These are phyloP conservation scores for Musca domestica DNA, from an alignment of 1,140 invertebrate species.

Conservation along the genomic window DNA sequence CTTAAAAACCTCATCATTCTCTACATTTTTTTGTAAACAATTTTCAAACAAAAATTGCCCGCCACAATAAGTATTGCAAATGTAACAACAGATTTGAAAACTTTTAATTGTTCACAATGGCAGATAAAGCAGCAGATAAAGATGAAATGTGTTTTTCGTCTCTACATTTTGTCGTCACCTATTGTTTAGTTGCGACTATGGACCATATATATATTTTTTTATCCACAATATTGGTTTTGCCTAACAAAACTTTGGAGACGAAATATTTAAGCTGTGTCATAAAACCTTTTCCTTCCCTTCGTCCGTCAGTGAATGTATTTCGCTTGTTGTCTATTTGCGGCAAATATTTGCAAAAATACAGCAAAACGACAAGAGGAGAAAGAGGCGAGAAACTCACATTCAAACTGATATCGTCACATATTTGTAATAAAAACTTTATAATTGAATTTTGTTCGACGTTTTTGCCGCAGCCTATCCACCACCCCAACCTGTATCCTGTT, in stretches of 20 bases:
- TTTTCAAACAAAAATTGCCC: too few relatives aligned
- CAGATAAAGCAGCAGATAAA: too few relatives aligned
- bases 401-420: constrained; percentile 10
- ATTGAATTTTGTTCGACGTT: constrained; percentile 1
- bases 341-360: not conserved
- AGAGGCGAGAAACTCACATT: not conserved
- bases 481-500: not conserved
- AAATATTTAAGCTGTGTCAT: constrained; percentile 11
- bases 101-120: too few relatives aligned
- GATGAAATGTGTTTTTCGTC: too few relatives aligned
- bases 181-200: too few relatives aligned
- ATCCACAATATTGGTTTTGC: not conserved
- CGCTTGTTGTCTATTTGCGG: not conserved
- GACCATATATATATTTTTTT: not conserved
- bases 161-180: too few relatives aligned
- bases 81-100: too few relatives aligned
- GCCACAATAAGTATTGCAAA: too few relatives aligned
- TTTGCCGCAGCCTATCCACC: not conserved
- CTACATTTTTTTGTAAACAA: too few relatives aligned
- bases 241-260: constrained; percentile 4
- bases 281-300: not conserved
- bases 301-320: not conserved
- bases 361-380: not conserved
- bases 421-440: constrained; percentile 17
- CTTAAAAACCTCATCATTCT: too few relatives aligned